Conservation (phyloP, 2,888 invertebrate species). For the Drosophila longiperda region DNA sequence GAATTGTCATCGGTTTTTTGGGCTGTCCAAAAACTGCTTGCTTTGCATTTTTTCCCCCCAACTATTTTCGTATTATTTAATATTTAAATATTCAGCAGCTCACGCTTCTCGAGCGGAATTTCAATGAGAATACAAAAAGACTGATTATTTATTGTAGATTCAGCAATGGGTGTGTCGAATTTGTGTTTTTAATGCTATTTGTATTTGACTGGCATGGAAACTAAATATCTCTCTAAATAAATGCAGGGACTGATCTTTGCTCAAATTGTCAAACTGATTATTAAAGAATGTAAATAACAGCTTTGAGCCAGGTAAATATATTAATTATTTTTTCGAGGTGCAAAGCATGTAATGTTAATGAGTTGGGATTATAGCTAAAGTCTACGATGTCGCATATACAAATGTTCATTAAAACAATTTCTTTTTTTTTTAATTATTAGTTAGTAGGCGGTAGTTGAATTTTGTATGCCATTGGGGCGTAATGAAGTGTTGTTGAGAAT, state of each 20-base stretch:
- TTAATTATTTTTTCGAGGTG: not conserved
- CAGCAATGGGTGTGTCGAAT: constrained; percentile 9
- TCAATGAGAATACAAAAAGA: constrained; percentile 47
- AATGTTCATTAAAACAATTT: not conserved
- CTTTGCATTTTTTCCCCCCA: not conserved
- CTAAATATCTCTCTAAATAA: constrained; percentile 6
- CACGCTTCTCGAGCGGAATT: constrained; percentile 45
- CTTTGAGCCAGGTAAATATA: not conserved
- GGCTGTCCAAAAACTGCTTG: constrained; percentile 12
- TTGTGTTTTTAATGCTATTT: constrained; percentile 2
- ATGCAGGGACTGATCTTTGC: not conserved
- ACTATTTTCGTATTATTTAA: constrained; percentile 46
- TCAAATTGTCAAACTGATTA: constrained; percentile 12
- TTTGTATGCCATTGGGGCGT: not conserved
- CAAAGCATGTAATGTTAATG: not conserved
- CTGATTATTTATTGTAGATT: constrained; percentile 16
- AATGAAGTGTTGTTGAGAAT: constrained; percentile 5
- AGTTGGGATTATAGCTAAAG: not conserved
- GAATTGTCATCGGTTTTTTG: constrained; percentile 44
- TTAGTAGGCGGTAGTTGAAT: too few species aligned
- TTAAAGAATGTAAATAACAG: constrained; percentile 17
- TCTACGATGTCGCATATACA: not conserved
- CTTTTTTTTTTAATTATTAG: not conserved
- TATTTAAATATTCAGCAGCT: constrained; percentile 58
- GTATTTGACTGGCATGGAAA: constrained; percentile 4